These are phyloP conservation scores for Anoplopoma fimbria DNA, from an alignment of 2,113 vertebrate genomes.

Conservation along the genomic window DNA sequence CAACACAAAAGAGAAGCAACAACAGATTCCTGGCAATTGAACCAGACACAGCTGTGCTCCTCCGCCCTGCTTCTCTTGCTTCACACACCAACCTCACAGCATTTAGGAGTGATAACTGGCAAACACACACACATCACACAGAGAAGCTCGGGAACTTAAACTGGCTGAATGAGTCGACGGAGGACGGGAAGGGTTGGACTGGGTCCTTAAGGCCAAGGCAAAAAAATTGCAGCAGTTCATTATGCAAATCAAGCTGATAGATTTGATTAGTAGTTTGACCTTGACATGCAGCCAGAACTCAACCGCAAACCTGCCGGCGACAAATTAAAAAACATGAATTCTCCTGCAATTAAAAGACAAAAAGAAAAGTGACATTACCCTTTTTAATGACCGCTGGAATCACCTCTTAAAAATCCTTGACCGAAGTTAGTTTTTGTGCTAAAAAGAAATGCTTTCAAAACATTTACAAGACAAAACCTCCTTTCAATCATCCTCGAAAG, in stretches of 20 bases:
- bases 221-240: slow-evolving; percentile 69
- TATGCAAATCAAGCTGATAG: slow-evolving; percentile 86
- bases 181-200: not conserved
- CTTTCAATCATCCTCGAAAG: slow-evolving; percentile 57
- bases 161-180: slow-evolving; percentile 15
- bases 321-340: slow-evolving; percentile 33
- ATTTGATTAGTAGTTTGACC: slow-evolving; percentile 74
- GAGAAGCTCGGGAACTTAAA: slow-evolving; percentile 35
- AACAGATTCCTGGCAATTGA: slow-evolving; percentile 54
- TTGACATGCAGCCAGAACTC: slow-evolving; percentile 58
- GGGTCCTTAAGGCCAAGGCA: slow-evolving; percentile 4
- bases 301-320: slow-evolving; percentile 32
- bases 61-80: slow-evolving; percentile 25
- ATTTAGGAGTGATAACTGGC: slow-evolving; percentile 27
- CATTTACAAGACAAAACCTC: slow-evolving; percentile 36
- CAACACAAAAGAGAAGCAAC: slow-evolving; percentile 45
- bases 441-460: not conserved
- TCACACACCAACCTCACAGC: slow-evolving; percentile 26
- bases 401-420: slow-evolving; percentile 22
- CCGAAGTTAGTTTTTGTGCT: slow-evolving; percentile 36
- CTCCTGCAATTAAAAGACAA: slow-evolving; percentile 2
- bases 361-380: not conserved
- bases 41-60: slow-evolving; percentile 54
- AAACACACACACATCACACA: slow-evolving; percentile 23
- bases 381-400: slow-evolving; percentile 32